Evolutionary conservation across 2,113 vertebrate genomes (phyloP).

Genomic region (Mastomys coucha): DNA sequence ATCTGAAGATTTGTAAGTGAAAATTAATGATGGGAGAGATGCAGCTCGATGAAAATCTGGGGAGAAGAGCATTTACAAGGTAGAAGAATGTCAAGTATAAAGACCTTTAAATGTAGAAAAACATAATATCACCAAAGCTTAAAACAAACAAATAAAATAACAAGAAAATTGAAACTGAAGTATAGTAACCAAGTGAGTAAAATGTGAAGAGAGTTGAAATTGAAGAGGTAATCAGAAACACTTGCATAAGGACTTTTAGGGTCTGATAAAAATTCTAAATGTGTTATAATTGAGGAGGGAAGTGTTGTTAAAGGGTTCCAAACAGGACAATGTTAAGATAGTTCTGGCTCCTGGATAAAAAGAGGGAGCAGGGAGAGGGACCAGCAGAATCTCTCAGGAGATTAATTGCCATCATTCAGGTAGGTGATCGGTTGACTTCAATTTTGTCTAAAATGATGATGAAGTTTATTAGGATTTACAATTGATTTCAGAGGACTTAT

Average conservation of each 20-base stretch:
- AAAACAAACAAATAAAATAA: background rate
- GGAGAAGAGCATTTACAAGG: background rate
- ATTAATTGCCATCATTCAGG: background rate
- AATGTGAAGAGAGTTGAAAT: slow-evolving; percentile 31
- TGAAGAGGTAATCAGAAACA: slow-evolving; percentile 25
- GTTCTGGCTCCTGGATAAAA: background rate
- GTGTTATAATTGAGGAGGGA: background rate
- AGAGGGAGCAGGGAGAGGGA: background rate
- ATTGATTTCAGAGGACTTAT: slow-evolving; percentile 25
- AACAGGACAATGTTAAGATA: background rate
- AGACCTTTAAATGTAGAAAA: slow-evolving; percentile 30
- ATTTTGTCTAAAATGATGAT: slow-evolving; percentile 13
- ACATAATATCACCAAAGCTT: background rate
- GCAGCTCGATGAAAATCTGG: slow-evolving; percentile 18
- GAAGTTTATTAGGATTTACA: slow-evolving; percentile 5
- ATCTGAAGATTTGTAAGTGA: slow-evolving; percentile 46
- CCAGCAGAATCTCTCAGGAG: background rate
- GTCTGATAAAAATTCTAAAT: slow-evolving; percentile 27
- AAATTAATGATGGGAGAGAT: slow-evolving; percentile 44
- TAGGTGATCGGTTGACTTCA: slow-evolving; percentile 18
- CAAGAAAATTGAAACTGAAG: slow-evolving; percentile 40
- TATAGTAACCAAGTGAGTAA: slow-evolving; percentile 10
- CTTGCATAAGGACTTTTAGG: background rate
- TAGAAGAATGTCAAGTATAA: slow-evolving; percentile 5
- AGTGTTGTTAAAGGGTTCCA: background rate